These are phyloP conservation scores for Ageneiosus marmoratus DNA, from an alignment of 2,113 vertebrate genomes.

Conservation along the genomic window DNA sequence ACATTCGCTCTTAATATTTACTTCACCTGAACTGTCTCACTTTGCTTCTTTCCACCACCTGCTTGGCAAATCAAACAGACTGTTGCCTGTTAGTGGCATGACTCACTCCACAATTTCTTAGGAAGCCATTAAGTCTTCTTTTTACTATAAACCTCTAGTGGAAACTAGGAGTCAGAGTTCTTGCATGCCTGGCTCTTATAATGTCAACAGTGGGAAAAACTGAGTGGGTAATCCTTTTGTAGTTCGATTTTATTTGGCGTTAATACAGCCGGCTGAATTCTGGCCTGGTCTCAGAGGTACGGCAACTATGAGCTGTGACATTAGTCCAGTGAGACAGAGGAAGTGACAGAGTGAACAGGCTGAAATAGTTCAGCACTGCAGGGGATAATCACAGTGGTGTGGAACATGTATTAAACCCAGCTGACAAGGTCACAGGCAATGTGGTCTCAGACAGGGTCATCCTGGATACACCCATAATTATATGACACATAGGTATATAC, in stretches of 20 bases:
- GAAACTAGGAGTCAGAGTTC: slow-evolving; percentile 13
- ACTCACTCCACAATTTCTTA: slow-evolving; percentile 18
- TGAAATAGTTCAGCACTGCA: slow-evolving; percentile 28
- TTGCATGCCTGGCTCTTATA: slow-evolving; percentile 31
- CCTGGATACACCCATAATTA: slow-evolving; percentile 42
- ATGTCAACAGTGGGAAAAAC: slow-evolving; percentile 24
- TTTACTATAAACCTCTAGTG: slow-evolving; percentile 27
- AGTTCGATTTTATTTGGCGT: slow-evolving; percentile 26
- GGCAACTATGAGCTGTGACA: slow-evolving; percentile 21
- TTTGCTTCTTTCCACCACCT: slow-evolving; percentile 5
- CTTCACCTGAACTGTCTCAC: slow-evolving; percentile 19
- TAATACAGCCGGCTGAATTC: background rate
- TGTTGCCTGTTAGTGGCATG: background rate
- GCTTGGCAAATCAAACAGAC: slow-evolving; percentile 5
- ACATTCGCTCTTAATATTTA: slow-evolving; percentile 24
- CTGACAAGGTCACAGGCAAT: slow-evolving; percentile 32
- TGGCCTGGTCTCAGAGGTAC: slow-evolving; percentile 14
- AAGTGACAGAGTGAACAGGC: slow-evolving; percentile 8
- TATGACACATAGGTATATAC: slow-evolving; percentile 38
- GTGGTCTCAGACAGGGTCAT: slow-evolving; percentile 40
- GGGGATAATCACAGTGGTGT: slow-evolving; percentile 36
- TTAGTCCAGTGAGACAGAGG: slow-evolving; percentile 29
- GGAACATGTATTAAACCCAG: slow-evolving; percentile 30
- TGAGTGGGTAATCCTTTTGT: slow-evolving; percentile 15
- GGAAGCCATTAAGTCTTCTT: slow-evolving; percentile 35